Evolutionary conservation across 1,140 invertebrate species (phyloP).

Genomic region (Rhynchophorus ferrugineus): DNA sequence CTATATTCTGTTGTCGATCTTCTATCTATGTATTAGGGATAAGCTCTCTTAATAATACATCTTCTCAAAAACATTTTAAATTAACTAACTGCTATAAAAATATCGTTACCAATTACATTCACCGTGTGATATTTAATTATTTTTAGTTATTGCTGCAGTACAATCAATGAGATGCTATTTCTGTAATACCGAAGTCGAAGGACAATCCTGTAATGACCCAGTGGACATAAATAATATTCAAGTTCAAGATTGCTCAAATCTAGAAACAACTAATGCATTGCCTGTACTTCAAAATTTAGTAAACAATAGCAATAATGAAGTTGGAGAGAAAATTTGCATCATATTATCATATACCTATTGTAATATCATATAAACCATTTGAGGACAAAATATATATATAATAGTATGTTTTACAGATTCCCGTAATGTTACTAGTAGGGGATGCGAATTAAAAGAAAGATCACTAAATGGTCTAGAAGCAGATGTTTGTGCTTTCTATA

Average conservation of each 20-base stretch:
- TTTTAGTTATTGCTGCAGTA: background rate
- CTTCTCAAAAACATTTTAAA: no score
- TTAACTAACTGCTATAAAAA: no score
- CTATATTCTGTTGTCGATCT: no score
- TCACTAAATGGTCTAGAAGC: background rate
- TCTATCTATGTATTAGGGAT: no score
- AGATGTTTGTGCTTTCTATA: background rate
- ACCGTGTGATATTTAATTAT: no score
- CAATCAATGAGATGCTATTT: background rate
- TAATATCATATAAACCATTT: background rate
- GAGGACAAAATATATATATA: background rate
- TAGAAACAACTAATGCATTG: background rate
- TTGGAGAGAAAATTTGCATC: background rate
- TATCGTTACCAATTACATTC: no score
- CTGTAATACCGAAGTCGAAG: background rate
- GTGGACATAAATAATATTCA: background rate
- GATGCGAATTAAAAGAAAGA: background rate
- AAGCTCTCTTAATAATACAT: no score
- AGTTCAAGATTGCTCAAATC: background rate
- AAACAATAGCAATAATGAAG: background rate
- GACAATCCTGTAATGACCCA: background rate
- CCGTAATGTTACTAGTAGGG: background rate
- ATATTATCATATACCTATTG: background rate
- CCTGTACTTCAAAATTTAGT: no score
- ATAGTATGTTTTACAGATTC: background rate